Percentiles rank a stretch among this genome's conserved stretches.
Evolutionary conservation across 2,888 invertebrate species (phyloP).

Genomic region (Frankliniella fusca): DNA sequence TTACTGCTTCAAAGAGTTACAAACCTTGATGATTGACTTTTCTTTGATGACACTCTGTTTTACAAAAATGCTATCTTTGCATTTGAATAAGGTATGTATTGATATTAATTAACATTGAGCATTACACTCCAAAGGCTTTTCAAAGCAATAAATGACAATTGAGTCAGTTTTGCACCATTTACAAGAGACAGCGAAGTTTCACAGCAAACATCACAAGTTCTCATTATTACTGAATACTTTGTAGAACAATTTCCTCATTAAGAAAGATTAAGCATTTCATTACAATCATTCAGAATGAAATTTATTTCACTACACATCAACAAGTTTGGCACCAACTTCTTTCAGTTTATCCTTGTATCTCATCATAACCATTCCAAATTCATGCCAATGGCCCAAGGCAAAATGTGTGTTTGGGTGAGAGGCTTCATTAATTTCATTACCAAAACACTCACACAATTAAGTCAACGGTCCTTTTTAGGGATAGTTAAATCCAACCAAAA

Average conservation of each 20-base stretch:
- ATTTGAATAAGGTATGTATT: background rate
- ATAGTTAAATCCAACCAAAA: too few species aligned
- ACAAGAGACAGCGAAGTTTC: background rate
- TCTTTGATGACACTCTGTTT: too few species aligned
- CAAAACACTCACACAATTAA: background rate
- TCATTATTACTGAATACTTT: background rate
- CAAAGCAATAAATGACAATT: background rate
- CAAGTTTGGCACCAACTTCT: background rate
- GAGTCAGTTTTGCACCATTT: background rate
- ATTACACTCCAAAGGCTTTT: background rate
- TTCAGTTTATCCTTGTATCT: background rate
- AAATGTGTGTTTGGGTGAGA: background rate
- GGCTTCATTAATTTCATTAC: background rate
- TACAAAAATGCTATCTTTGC: too few species aligned
- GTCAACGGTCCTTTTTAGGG: background rate
- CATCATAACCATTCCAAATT: background rate
- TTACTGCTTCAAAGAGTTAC: too few species aligned
- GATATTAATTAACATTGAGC: background rate
- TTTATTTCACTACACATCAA: background rate
- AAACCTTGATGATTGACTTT: too few species aligned
- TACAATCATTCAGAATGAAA: background rate
- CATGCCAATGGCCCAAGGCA: background rate
- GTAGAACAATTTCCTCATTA: background rate
- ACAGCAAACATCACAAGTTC: background rate
- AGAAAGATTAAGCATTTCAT: background rate